Percentiles rank a stretch among this genome's conserved stretches.
Evolutionary conservation across 2,797 vertebrate species (phyloP).

Genomic region (Adelosebastes latens): DNA sequence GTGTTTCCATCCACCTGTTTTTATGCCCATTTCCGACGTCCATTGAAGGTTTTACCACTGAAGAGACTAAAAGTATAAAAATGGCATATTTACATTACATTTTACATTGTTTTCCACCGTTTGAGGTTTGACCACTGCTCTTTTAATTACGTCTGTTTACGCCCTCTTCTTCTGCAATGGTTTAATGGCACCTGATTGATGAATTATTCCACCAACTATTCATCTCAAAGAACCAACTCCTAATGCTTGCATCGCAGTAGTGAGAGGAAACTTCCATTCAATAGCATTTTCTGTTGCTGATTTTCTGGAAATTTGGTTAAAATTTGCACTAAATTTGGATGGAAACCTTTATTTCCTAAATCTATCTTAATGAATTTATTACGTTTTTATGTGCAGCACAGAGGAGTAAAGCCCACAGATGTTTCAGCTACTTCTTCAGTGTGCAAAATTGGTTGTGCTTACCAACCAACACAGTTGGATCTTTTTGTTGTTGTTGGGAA

Average conservation of each 20-base stretch:
- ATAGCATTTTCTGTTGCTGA: not conserved
- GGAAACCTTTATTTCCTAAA: not conserved
- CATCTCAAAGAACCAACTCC: not conserved
- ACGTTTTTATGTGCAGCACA: not conserved
- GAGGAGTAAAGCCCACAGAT: not conserved
- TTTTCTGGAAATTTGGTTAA: not conserved
- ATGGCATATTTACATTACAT: not conserved
- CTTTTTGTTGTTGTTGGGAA: not conserved
- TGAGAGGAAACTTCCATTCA: accelerated
- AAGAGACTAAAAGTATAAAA: not conserved
- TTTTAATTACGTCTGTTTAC: too few relatives aligned
- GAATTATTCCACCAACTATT: not conserved
- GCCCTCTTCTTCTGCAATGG: not conserved
- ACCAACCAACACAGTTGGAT: not conserved
- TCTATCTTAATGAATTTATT: not conserved
- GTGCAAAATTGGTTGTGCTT: not conserved
- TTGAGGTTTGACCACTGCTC: not conserved
- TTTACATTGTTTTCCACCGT: not conserved
- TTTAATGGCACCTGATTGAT: not conserved
- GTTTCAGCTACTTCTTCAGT: not conserved
- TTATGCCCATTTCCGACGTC: not conserved
- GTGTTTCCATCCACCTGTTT: not conserved
- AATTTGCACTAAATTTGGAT: not conserved
- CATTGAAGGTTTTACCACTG: not conserved
- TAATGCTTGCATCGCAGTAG: too few relatives aligned